A percentile compares a stretch with the other conserved stretches of the same genome.
Conservation (phyloP, 2,888 invertebrate genomes). For the Tenthredo mesomela region DNA sequence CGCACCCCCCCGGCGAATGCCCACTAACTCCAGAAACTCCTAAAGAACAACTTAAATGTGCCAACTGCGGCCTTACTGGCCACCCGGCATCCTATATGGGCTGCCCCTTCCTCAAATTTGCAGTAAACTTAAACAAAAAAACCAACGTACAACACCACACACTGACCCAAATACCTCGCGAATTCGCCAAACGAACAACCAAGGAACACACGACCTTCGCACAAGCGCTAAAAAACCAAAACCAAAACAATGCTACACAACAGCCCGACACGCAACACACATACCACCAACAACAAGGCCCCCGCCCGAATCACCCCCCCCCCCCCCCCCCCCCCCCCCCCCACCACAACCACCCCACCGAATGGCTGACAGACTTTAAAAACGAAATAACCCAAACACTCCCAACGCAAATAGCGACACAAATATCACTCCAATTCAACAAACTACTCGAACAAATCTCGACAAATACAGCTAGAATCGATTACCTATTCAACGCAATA, state of each 20-base stretch:
- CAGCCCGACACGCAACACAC: neutral
- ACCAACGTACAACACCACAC: neutral
- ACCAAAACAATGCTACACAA: neutral
- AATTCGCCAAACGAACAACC: neutral
- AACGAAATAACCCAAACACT: neutral
- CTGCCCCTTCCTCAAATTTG: constrained; percentile 48
- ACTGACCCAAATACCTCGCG: neutral
- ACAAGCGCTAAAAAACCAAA: neutral
- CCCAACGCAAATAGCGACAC: neutral
- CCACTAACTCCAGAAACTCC: neutral
- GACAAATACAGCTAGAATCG: neutral
- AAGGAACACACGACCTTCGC: neutral
- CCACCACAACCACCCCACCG: neutral
- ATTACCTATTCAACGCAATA: neutral
- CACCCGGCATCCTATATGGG: constrained; percentile 57
- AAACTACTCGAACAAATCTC: neutral
- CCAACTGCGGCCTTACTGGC: constrained; percentile 31
- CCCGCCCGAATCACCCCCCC: neutral
- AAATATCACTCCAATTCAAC: neutral
- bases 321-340: too few species aligned
- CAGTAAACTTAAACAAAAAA: neutral
- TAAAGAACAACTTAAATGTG: constrained; percentile 9
- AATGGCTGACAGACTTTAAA: neutral
- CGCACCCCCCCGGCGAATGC: constrained; percentile 44
- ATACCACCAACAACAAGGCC: neutral